Conservation (phyloP, 2,797 vertebrate genomes). For the Microctenopoma stevenorrisi region DNA sequence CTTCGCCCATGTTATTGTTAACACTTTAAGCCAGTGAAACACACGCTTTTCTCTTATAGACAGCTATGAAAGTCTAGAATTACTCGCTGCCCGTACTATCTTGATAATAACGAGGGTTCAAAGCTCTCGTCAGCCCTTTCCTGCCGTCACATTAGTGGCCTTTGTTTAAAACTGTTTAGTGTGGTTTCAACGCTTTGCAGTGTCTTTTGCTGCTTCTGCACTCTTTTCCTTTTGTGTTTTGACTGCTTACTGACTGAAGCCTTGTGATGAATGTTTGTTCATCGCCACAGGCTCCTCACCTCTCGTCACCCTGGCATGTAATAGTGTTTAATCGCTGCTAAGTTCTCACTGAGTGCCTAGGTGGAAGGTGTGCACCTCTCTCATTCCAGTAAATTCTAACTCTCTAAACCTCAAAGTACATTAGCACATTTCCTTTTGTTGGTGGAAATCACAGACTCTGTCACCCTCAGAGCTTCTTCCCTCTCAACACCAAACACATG, state of each 20-base stretch:
- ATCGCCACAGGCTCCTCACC: conserved; percentile 39
- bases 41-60: not conserved
- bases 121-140: not conserved
- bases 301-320: conserved; percentile 41
- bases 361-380: conserved; percentile 43
- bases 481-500: conserved; percentile 37
- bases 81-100: not conserved
- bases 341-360: conserved; percentile 40
- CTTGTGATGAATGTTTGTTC: conserved; percentile 38
- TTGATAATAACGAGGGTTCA: not conserved
- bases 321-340: conserved; percentile 55
- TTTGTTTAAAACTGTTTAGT: conserved; percentile 1
- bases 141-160: not conserved
- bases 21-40: not conserved
- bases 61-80: not conserved
- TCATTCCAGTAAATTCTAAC: conserved; percentile 17
- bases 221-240: conserved; percentile 13
- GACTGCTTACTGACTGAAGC: conserved; percentile 1
- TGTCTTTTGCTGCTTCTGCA: not conserved
- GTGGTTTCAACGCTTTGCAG: conserved; percentile 19
- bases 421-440: conserved; percentile 44
- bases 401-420: conserved; percentile 37
- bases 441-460: conserved; percentile 47
- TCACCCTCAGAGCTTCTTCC: conserved; percentile 5
- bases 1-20: conserved; percentile 2